A percentile compares a stretch with the other conserved stretches of the same genome.
Conservation (phyloP, 2,888 invertebrate genomes). For the Protodeltote pygarga region DNA sequence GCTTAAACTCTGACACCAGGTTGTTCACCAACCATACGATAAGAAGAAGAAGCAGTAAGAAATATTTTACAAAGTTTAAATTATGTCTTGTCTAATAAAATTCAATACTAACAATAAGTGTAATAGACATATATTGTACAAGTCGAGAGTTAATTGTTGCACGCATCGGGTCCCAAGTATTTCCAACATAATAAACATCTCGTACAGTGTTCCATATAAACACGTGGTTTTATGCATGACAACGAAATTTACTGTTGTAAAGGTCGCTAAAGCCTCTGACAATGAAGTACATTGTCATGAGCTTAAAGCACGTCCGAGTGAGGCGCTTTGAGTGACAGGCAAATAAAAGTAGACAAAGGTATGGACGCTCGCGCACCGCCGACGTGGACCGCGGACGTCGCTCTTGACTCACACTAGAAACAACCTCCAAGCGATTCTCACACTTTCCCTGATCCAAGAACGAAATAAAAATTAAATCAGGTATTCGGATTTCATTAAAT, state of each 20-base stretch:
- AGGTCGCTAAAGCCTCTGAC: conserved; percentile 73
- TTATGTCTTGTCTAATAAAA: not conserved
- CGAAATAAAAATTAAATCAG: conserved; percentile 43
- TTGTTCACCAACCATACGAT: no score
- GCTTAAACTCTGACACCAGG: no score
- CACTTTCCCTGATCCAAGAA: conserved; percentile 63
- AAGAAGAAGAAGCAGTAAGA: no score
- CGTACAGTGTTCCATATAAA: conserved; percentile 66
- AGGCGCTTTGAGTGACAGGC: conserved; percentile 80
- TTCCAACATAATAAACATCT: conserved; percentile 50
- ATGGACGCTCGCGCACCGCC: conserved; percentile 56
- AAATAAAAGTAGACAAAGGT: conserved; percentile 82
- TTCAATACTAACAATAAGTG: conserved; percentile 2
- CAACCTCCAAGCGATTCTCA: conserved; percentile 63
- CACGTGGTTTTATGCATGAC: conserved; percentile 80
- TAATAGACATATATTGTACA: conserved; percentile 36
- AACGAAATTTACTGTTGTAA: conserved; percentile 78
- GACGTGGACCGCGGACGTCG: conserved; percentile 45
- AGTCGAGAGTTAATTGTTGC: conserved; percentile 56
- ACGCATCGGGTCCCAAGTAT: conserved; percentile 41
- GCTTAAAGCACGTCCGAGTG: conserved; percentile 69
- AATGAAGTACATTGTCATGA: conserved; percentile 78
- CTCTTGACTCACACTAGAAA: conserved; percentile 40
- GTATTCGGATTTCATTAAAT: conserved; percentile 41
- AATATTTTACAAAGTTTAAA: not conserved